Evolutionary conservation across 1,140 invertebrate genomes (phyloP).

Genomic region (Adoxophyes honmai): DNA sequence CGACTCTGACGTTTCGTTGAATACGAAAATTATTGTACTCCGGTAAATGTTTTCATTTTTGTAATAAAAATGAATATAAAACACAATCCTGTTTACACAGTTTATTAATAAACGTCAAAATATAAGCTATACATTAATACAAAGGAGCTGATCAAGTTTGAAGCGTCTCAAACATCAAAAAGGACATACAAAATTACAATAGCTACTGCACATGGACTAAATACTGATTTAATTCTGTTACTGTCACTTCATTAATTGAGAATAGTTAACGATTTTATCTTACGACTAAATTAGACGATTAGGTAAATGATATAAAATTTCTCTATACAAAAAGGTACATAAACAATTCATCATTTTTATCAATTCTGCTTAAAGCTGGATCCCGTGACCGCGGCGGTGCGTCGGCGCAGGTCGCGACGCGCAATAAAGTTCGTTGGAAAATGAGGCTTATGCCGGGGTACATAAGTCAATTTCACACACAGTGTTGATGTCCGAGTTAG

Average conservation of each 20-base stretch:
- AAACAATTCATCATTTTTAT: conserved; percentile 15
- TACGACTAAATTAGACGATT: background rate
- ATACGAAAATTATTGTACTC: no score
- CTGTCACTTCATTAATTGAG: conserved; percentile 9
- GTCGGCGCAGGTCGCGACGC: background rate
- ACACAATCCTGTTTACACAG: conserved; percentile 24
- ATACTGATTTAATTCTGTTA: conserved; percentile 6
- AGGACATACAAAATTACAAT: conserved; percentile 1
- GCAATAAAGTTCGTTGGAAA: background rate
- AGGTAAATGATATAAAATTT: no score
- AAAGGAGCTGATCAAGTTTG: background rate
- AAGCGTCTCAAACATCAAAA: background rate
- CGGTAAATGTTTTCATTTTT: no score
- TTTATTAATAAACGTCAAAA: conserved; percentile 36
- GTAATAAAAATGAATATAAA: background rate
- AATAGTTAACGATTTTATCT: background rate
- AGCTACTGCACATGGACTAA: background rate
- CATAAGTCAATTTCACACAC: background rate
- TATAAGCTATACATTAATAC: conserved; percentile 13
- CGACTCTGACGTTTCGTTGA: no score
- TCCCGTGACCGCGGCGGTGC: background rate
- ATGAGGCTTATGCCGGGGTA: background rate
- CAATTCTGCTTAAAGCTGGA: background rate
- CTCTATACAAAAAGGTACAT: background rate
- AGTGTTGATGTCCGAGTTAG: no score